Evolutionary conservation across 2,113 vertebrate species (phyloP).

Genomic region (Hippocampus comes): DNA sequence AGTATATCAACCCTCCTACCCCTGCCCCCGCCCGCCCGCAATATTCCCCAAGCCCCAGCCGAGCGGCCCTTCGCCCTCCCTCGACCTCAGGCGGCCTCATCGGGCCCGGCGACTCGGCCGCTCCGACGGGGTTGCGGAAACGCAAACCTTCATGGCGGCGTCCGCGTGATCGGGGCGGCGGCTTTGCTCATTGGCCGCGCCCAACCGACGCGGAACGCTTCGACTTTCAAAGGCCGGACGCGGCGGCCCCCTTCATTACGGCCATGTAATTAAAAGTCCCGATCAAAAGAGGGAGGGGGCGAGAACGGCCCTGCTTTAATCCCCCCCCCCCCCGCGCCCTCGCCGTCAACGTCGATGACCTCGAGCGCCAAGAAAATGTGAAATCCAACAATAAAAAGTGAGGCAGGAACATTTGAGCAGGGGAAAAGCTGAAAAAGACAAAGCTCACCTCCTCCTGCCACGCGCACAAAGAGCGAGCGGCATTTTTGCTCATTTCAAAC

Average conservation of each 20-base stretch:
- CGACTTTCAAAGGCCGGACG: constrained; percentile 64
- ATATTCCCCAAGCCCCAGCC: background rate
- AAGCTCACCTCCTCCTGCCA: constrained; percentile 54
- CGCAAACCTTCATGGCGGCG: constrained; percentile 55
- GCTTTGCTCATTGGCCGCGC: constrained; percentile 71
- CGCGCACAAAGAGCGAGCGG: constrained; percentile 61
- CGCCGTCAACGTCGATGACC: constrained; percentile 1
- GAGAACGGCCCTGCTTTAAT: constrained; percentile 49
- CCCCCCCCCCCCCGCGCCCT: constrained; percentile 6
- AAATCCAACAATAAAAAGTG: background rate
- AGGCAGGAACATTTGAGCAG: background rate
- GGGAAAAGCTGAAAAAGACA: constrained; percentile 52
- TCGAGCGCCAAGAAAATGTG: background rate
- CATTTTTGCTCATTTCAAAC: constrained; percentile 66
- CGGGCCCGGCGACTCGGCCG: constrained; percentile 69
- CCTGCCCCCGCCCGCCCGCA: background rate
- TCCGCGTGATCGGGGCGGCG: constrained; percentile 50
- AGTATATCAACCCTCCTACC: constrained; percentile 59
- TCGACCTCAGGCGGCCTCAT: constrained; percentile 74
- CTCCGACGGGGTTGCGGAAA: constrained; percentile 16
- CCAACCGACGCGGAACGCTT: constrained; percentile 75
- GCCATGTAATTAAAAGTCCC: constrained; percentile 78
- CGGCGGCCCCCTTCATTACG: constrained; percentile 65
- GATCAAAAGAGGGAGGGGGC: constrained; percentile 61
- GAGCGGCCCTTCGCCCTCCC: constrained; percentile 7